Evolutionary conservation across 2,113 vertebrate genomes (phyloP).

Genomic region (Cricetomys ansorgei): DNA sequence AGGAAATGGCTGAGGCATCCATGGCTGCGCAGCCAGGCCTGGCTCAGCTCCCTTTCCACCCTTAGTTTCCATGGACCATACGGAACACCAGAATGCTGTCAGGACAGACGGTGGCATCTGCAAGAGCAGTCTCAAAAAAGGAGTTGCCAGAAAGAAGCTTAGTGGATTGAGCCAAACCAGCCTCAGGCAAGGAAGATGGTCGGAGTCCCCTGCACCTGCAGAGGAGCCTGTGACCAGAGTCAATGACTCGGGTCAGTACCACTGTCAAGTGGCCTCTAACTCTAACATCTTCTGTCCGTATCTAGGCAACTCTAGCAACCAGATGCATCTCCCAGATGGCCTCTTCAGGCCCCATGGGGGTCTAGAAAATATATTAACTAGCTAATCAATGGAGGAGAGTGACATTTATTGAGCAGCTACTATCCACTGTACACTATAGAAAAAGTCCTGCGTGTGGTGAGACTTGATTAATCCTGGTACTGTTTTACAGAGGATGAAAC

Average conservation of each 20-base stretch:
- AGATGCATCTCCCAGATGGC: neutral
- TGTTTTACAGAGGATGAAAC: neutral
- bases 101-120: slow-evolving; percentile 28
- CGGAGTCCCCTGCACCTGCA: neutral
- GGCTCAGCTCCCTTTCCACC: neutral
- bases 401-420: slow-evolving; percentile 25
- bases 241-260: neutral
- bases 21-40: neutral
- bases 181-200: neutral
- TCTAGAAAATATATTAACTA: neutral
- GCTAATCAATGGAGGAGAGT: neutral
- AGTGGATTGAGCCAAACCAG: neutral
- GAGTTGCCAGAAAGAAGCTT: slow-evolving; percentile 28
- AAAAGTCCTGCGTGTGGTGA: neutral
- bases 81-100: neutral
- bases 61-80: neutral
- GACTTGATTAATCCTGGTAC: neutral
- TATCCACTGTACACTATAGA: too few species aligned
- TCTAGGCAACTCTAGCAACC: neutral
- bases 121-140: slow-evolving; percentile 29
- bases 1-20: neutral
- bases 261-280: neutral
- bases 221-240: neutral
- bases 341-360: neutral
- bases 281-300: neutral